A percentile compares a stretch with the other conserved stretches of the same genome.
phyloP scores from a whole-genome alignment of 2,113 vertebrate genomes.

The Nannospalax galili region DNA sequence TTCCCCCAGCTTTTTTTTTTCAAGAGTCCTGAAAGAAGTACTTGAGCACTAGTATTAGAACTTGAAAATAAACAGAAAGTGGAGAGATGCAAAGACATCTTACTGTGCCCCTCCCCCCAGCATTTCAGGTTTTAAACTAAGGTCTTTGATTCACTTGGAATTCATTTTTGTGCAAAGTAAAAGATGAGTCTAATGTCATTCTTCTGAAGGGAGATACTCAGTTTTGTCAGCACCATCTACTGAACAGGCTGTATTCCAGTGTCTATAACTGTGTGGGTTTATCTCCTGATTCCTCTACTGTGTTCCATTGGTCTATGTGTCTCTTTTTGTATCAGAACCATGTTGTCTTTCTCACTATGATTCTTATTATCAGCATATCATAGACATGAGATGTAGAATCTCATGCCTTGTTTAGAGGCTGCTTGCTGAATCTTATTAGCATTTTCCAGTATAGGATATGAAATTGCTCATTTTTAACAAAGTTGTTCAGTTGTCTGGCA shows the following conservation, averaged over 20 bases:
- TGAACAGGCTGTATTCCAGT: not conserved
- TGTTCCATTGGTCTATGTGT: not conserved
- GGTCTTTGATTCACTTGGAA: not conserved
- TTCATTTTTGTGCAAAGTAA: not conserved
- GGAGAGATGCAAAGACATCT: not conserved
- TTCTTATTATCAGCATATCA: not conserved
- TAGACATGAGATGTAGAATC: not conserved
- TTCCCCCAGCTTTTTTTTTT: not conserved
- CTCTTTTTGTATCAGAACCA: not conserved
- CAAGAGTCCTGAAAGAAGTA: not conserved
- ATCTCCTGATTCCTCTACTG: not conserved
- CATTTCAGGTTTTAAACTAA: not conserved
- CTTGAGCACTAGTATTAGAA: not conserved
- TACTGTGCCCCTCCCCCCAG: not conserved
- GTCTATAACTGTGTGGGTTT: not conserved
- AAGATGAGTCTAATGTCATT: not conserved
- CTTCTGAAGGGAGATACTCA: not conserved
- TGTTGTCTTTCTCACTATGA: not conserved
- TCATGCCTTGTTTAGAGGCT: not conserved
- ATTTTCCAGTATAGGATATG: not conserved
- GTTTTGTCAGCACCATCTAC: not conserved
- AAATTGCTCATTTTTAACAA: not conserved
- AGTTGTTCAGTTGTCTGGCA: not conserved
- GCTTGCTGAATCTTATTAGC: not conserved
- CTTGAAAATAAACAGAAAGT: slow-evolving; percentile 1